phyloP scores from a whole-genome alignment of 2,113 vertebrate species.

The Tauraco erythrolophus region DNA sequence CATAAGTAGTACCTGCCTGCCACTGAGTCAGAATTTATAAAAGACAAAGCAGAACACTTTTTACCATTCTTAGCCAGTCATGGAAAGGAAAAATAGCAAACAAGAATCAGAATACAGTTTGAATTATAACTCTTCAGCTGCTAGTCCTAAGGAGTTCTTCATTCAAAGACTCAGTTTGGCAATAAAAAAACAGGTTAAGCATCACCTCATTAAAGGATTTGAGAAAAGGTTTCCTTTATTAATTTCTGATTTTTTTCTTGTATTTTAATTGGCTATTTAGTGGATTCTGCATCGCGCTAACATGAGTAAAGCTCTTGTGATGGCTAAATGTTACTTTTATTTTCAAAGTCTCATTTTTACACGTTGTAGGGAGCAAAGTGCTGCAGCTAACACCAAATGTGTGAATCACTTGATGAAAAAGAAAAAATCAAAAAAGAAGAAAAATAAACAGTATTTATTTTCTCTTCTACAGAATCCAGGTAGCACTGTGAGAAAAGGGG shows the following conservation, averaged over 20 bases:
- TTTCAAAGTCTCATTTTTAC: neutral
- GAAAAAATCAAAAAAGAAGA: neutral
- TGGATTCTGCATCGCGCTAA: neutral
- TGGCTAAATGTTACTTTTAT: neutral
- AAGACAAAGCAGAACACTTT: constrained; percentile 6
- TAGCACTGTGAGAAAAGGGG: neutral
- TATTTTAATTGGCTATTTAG: neutral
- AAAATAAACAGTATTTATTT: neutral
- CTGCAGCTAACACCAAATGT: neutral
- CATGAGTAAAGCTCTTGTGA: neutral
- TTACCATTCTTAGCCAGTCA: neutral
- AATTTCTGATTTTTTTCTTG: neutral
- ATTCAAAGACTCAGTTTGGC: neutral
- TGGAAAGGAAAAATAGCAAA: neutral
- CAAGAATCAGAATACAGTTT: neutral
- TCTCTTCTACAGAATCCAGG: neutral
- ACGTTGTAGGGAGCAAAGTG: neutral
- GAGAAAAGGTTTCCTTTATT: neutral
- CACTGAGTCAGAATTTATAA: constrained; percentile 30
- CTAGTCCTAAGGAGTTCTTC: neutral
- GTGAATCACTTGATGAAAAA: neutral
- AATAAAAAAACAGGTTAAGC: neutral
- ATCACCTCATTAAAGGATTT: neutral
- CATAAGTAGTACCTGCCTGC: constrained; percentile 27
- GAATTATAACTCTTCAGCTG: neutral